A percentile compares a stretch with the other conserved stretches of the same genome.
Conservation (phyloP, 2,113 vertebrate genomes). For the Harpagus bidentatus region DNA sequence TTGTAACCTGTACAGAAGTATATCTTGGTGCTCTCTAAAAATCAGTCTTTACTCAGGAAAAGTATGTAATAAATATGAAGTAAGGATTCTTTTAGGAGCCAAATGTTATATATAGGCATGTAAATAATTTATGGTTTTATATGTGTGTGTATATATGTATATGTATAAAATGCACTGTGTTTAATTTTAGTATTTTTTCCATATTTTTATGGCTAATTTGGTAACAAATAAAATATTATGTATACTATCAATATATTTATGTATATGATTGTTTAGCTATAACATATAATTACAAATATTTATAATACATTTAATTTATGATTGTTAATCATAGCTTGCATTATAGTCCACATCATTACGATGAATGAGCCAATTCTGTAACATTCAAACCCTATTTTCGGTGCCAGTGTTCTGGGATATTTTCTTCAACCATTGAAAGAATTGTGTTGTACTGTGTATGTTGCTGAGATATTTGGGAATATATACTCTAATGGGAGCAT, state of each 20-base stretch:
- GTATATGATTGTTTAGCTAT: neutral
- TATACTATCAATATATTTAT: neutral
- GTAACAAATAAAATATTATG: neutral
- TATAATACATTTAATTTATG: neutral
- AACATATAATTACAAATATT: neutral
- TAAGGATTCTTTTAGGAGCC: neutral
- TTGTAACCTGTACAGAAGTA: neutral
- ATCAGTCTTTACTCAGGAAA: neutral
- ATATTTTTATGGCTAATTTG: neutral
- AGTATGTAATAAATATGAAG: neutral
- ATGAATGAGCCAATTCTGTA: neutral
- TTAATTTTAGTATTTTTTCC: neutral
- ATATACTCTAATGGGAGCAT: neutral
- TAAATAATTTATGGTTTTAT: neutral
- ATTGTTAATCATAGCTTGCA: neutral
- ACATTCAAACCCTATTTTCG: neutral
- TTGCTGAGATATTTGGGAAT: neutral
- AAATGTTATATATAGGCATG: neutral
- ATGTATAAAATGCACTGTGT: neutral
- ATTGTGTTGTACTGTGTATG: neutral
- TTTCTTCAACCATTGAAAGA: neutral
- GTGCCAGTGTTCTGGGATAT: neutral
- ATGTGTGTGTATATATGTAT: neutral
- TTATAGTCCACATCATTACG: neutral
- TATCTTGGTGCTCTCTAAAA: neutral